Base-by-base conservation (phyloP, 2,888 invertebrate species). In the Ganaspis brasiliensis region DNA sequence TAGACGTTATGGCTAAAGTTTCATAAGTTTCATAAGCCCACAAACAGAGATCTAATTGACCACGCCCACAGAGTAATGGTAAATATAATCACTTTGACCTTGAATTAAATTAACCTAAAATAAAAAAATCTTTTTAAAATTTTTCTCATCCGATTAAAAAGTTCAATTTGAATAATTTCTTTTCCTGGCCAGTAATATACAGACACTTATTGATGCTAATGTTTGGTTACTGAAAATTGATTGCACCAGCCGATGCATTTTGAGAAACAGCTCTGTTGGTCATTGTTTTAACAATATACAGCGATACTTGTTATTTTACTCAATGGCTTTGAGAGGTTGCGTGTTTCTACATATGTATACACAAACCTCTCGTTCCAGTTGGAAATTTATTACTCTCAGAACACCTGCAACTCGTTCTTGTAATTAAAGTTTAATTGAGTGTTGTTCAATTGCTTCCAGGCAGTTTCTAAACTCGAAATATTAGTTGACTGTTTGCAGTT, bases 241-340 rank as follows among this genome's bases (percentile, higher is more conserved):
- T 52, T 16, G 52, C 19, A 9, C 9, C 16, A 19, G 16, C 16
- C 52, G 52, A 52, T 52, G 9, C 9, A 52, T 52, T 16, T 4
- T 16, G 19, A 52, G 52, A n/a, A 19, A 19, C 19, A 9, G 52
- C 52, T 52, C 16, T 52, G 52, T 52, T 52, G 52, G 16, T 52
- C 52, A 52, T 52, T 16, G 52, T 9, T 52, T 52, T 52, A 9
- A 52, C 16, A 9, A 52, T 52, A 16, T 52, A 49, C 49, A 49
- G 14, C 16, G 49, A 61, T 63, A 67, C 24, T 45, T 45, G 63
- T 67, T 67, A 67, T 67, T 67, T 67, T 45, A 45, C 45, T 40
- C 40, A 67, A 67, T 67, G 40, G 21, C 63, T 40, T 21, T 19
- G 37, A 37, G 16, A 9, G 21, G 16, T 52, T 52, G 19, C 19